phyloP scores from a whole-genome alignment of 64 coral and sea anemone genomes.

The Pocillopora verrucosa region DNA sequence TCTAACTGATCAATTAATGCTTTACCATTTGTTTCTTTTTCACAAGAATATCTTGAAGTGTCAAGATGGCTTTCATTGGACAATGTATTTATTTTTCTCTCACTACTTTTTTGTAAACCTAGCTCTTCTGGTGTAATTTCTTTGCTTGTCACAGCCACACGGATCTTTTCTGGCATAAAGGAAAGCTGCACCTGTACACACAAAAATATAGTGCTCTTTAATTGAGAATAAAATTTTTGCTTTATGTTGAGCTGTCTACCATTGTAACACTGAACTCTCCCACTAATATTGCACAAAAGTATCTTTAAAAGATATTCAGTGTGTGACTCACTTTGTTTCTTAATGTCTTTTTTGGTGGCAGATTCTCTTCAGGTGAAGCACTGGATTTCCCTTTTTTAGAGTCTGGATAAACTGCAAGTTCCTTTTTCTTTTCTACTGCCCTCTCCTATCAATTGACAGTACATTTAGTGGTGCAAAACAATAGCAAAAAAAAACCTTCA shows the following conservation, averaged over 20 bases:
- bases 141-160: constrained; percentile 62
- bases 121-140: constrained; percentile 67
- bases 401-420: background rate
- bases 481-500: too few relatives aligned
- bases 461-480: background rate
- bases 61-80: background rate
- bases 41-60: background rate
- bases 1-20: constrained; percentile 60
- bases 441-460: background rate
- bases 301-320: background rate
- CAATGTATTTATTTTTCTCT: background rate
- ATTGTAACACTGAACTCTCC: too few relatives aligned
- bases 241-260: too few relatives aligned
- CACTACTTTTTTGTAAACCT: constrained; percentile 13
- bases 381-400: background rate
- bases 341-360: constrained; percentile 64
- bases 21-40: constrained; percentile 6
- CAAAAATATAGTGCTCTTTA: background rate
- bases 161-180: constrained; percentile 88
- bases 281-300: too few relatives aligned
- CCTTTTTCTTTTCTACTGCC: constrained; percentile 46
- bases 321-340: constrained; percentile 48
- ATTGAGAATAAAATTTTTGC: too few relatives aligned
- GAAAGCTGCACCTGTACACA: constrained; percentile 51
- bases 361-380: background rate